Conservation (phyloP, 2,888 invertebrate species). For the Drosophila mimetica region DNA sequence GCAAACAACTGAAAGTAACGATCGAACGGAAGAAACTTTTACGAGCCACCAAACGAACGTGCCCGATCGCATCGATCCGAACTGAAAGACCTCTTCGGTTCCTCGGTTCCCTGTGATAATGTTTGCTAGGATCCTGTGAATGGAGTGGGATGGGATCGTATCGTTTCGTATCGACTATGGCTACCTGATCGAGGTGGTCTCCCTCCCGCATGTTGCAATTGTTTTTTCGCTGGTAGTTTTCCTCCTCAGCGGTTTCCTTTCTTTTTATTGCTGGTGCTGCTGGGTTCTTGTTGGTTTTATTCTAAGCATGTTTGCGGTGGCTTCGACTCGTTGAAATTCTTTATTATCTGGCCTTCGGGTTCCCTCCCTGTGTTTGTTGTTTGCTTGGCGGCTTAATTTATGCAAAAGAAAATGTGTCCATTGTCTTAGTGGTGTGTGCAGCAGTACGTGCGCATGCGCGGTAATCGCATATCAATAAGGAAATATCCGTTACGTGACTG, state of each 20-base stretch:
- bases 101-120: slow-evolving; percentile 4
- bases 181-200: slow-evolving; percentile 55
- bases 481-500: slow-evolving; percentile 84
- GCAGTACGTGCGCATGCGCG: slow-evolving; percentile 78
- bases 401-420: slow-evolving; percentile 70
- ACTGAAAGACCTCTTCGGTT: slow-evolving; percentile 5
- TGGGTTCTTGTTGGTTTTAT: slow-evolving; percentile 51
- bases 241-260: slow-evolving; percentile 35
- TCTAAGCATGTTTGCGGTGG: slow-evolving; percentile 75
- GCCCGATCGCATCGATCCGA: slow-evolving; percentile 18
- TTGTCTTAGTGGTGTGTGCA: slow-evolving; percentile 61
- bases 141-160: not conserved
- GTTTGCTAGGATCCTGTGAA: slow-evolving; percentile 23
- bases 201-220: slow-evolving; percentile 54
- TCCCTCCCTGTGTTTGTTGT: slow-evolving; percentile 25
- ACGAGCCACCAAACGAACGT: slow-evolving; percentile 22
- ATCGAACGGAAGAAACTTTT: slow-evolving; percentile 59
- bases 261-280: slow-evolving; percentile 27
- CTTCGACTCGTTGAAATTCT: slow-evolving; percentile 58
- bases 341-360: slow-evolving; percentile 64
- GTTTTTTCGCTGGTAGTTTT: slow-evolving; percentile 33
- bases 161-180: not conserved
- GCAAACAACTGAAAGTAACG: slow-evolving; percentile 78
- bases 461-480: slow-evolving; percentile 83
- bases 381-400: slow-evolving; percentile 67